Evolutionary conservation across 1,140 invertebrate genomes (phyloP), one percentile per base, ranked within the genome.

Genomic region (Teleopsis dalmanni): DNA sequence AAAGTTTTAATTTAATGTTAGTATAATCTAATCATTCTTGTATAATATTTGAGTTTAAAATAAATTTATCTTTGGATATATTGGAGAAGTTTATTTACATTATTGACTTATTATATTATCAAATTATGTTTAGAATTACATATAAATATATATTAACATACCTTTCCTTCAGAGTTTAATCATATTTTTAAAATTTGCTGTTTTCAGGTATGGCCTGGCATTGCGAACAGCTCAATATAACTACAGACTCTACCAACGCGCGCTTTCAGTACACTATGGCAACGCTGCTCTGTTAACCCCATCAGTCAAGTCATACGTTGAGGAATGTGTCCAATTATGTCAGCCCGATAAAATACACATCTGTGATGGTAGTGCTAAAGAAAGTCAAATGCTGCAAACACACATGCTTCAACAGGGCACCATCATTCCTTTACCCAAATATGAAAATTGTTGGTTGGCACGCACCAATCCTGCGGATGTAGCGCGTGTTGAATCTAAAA

Each of bases 391-490:
- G 14, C 63, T 93, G 27, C 62, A 87, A 18, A 72, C 77, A 13
- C 58, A 80, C 2, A 73, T 88, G 57, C 68, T 81, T 50, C 72
- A 79, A 44, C 75, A 77, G 56, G 84, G 85, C 16, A 84, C 84
- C 18, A 80, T 94, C 16, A 72, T 80, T 41, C 75, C 78, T 5
- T 64, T 92, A 34, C 77, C 82, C 2, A 94, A 94, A 76, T 90
- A 91, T 62, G 73, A 91, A 34, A 93, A 94, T 60, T 93, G 88
- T 59, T 95, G 85, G 84, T 74, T 93, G 50, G 87, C 89, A 1
- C 76, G 81, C 53, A 96, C 94, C 2, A 92, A 96, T 73, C 92
- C 93, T 1, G 83, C 82, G 0, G 93, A 97, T 74, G 94, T 96
- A 5, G 92, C 93, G 0, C 76, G 93, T 23, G 91, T 97, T 1